phyloP scores from a whole-genome alignment of 2,797 vertebrate species.

The Micromesistius poutassou region DNA sequence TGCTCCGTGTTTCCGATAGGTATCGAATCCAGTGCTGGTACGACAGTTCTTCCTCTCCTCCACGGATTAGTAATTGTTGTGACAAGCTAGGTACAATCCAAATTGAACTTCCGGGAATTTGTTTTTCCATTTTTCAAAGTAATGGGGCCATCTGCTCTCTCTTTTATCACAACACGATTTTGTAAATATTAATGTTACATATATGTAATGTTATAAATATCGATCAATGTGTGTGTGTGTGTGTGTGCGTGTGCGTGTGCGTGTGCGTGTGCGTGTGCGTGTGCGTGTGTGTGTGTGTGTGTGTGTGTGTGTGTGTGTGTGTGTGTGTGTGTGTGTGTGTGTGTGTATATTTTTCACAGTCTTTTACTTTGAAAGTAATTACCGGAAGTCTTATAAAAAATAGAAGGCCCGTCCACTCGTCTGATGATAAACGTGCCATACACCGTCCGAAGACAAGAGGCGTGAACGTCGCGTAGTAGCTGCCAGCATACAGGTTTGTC shows the following conservation, averaged over 20 bases:
- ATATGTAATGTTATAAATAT: background rate
- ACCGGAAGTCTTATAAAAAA: background rate
- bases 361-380: background rate
- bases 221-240: background rate
- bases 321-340: background rate
- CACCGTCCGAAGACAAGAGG: conserved; percentile 5
- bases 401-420: background rate
- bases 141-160: background rate
- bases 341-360: background rate
- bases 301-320: background rate
- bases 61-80: conserved; percentile 1
- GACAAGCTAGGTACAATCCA: background rate
- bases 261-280: background rate
- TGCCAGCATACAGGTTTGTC: background rate
- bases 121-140: conserved; percentile 2
- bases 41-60: background rate
- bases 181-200: background rate
- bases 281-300: background rate
- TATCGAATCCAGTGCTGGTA: background rate
- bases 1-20: background rate
- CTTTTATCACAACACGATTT: background rate
- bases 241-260: background rate
- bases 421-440: background rate
- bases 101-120: background rate
- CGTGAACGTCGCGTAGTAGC: background rate